Evolutionary conservation across 2,113 vertebrate genomes (phyloP), one percentile per base, ranked within the genome.

Genomic region (Dromiciops gliroides): DNA sequence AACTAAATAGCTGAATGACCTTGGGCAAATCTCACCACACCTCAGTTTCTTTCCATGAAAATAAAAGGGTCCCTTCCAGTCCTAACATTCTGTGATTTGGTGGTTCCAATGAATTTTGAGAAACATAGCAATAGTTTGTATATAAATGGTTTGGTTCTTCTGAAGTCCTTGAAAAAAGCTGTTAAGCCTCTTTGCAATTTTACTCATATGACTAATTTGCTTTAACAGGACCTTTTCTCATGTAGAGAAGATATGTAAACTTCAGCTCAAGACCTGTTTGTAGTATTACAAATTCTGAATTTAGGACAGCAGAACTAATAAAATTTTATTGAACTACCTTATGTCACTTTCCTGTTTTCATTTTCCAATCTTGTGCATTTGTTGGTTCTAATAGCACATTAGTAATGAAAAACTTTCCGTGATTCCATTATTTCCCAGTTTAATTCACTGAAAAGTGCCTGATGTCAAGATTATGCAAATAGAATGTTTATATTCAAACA

Each of bases 401-500:
- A 7, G 3, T 53, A 67, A 93, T n/a, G 1, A 19, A 91, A 95
- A 90, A 50, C 50, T 53, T 26, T 50, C 67, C 23, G 60, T 75
- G 67, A 83, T 12, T 47, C n/a, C 19, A 19, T 47, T 12, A 48
- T 28, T 11, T 75, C 47, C 92, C 37, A 60, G n/a, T 56, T 91
- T 51, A 92, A 92, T 60, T 95, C 51, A 92, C n/a, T 31, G 88
- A 56, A 94, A 91, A 48, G 48, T 48, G 48, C 11, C 67, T 51
- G 31, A 52, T 31, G 48, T 37, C 93, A 93, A 92, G 14, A 50
- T 0, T 50, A 94, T 37, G 5, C 22, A 94, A 89, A 49, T 92
- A 89, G 51, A 91, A 90, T 93, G 95, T 49, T 96, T 48, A 92
- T 48, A 92, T 49, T 91, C 44, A 90, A 50, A 91, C 25, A 49